Base-by-base conservation (phyloP, 2,113 vertebrate species). In the Arvicanthis niloticus region DNA sequence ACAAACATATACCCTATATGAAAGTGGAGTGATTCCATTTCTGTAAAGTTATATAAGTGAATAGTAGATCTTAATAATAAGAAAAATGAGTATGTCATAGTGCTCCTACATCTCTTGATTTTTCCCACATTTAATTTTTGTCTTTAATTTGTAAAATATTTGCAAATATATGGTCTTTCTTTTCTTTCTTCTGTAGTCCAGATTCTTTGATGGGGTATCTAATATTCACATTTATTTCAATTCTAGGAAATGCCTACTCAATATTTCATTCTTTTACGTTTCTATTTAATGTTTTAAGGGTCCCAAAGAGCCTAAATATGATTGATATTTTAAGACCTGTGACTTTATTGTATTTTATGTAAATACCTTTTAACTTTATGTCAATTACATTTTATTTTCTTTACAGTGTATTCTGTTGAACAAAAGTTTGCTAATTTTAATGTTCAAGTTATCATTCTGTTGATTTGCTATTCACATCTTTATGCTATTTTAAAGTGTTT, bases 371-470 rank as follows among this genome's bases (percentile, higher is more conserved):
- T 7, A 24, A 37, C 11, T 5, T 6, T 58, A 22, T 82, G 11
- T 22, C 16, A 51, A 67, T 31, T 42, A 21, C 40, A 68, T 72
- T 91, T 94, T 40, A 51, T 40, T 75, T 93, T 95, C 34, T 48
- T 78, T 78, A 42, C 80, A 88, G 4, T 82, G 0, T 58, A 1
- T 67, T 91, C 77, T 84, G 42, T 90, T 89, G 17, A 94, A 53
- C 37, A 93, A 34, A 84, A 1, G 5, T 96, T 96, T 93, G n/a
- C 22, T 65, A 80, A 84, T 88, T 93, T 93, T 42, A 37, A 77
- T 95, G 10, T 26, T 29, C 53, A 75, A 88, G 84, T 82, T 94
- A 31, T 34, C 1, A 37, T 89, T 10, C 9, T 88, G 34, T 91
- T 68, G 68, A 45, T 76, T 88, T 75, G 34, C 67, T 62, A 7